phyloP scores from a whole-genome alignment of 2,113 vertebrate species.

The Gobiocypris rarus region DNA sequence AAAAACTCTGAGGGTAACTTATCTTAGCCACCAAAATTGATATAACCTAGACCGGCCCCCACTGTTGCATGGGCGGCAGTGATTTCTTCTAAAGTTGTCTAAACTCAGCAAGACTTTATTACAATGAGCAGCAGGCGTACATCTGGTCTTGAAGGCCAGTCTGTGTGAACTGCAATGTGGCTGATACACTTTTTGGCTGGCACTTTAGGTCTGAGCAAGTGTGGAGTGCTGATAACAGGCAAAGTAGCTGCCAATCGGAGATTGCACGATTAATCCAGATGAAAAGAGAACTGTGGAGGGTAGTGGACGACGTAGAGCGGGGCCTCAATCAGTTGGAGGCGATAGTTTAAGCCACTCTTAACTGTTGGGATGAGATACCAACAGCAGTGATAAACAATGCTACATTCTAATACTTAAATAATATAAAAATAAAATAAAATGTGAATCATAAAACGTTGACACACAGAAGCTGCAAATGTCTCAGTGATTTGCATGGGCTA shows the following conservation, averaged over 20 bases:
- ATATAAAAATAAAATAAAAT: not conserved
- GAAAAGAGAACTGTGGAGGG: constrained; percentile 22
- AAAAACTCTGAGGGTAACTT: constrained; percentile 15
- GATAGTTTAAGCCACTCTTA: not conserved
- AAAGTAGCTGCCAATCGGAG: constrained; percentile 25
- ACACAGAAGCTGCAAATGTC: not conserved
- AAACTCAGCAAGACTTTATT: constrained; percentile 8
- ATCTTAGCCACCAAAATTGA: constrained; percentile 39
- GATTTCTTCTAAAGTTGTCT: constrained; percentile 7
- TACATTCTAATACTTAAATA: not conserved
- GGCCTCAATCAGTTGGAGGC: not conserved
- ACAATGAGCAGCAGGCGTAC: constrained; percentile 12
- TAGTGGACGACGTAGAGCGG: not conserved
- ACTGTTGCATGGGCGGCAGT: not conserved
- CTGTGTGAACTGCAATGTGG: constrained; percentile 15
- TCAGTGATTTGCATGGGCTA: not conserved
- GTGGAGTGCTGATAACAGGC: constrained; percentile 42
- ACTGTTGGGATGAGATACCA: constrained; percentile 1
- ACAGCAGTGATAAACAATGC: not conserved
- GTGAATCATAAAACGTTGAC: not conserved
- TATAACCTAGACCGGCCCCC: not conserved
- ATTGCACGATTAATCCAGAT: constrained; percentile 38
- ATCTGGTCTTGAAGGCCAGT: not conserved
- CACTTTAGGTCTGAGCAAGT: constrained; percentile 34
- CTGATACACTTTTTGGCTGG: constrained; percentile 41